phyloP scores from a whole-genome alignment of 2,888 invertebrate genomes.

The Tetramorium bicarinatum region DNA sequence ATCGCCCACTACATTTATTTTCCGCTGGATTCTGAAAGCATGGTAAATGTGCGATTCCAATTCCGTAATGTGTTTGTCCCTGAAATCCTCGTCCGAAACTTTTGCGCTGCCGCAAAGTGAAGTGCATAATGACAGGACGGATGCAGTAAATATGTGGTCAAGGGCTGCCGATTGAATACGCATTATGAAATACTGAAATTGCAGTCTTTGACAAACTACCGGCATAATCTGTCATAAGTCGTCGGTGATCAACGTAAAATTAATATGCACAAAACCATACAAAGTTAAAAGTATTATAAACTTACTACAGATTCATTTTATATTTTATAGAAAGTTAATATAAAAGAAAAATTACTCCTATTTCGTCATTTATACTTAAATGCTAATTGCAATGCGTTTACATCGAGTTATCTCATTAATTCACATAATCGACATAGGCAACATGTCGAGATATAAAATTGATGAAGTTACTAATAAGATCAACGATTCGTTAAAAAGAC shows the following conservation, averaged over 20 bases:
- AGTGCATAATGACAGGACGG: neutral
- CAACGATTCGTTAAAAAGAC: neutral
- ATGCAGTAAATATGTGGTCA: conserved; percentile 30
- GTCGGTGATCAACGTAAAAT: neutral
- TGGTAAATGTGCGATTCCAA: neutral
- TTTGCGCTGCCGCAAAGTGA: conserved; percentile 14
- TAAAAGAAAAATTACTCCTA: neutral
- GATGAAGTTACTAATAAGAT: neutral
- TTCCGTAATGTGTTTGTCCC: neutral
- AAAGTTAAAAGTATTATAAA: neutral
- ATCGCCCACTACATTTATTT: neutral
- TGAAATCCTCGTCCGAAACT: conserved; percentile 9
- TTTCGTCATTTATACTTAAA: neutral
- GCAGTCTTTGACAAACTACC: neutral
- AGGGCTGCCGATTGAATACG: conserved; percentile 6
- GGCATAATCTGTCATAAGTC: neutral
- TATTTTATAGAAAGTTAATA: too few species aligned
- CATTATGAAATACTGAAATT: conserved; percentile 21
- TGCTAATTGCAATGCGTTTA: neutral
- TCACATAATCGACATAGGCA: neutral
- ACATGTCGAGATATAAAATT: neutral
- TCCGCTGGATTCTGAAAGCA: neutral
- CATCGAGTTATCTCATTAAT: conserved; percentile 1
- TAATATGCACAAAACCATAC: neutral
- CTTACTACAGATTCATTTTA: neutral